Percentiles rank a stretch among this genome's conserved stretches.
Conservation (phyloP, 2,113 vertebrate species). For the Sminthopsis crassicaudata region DNA sequence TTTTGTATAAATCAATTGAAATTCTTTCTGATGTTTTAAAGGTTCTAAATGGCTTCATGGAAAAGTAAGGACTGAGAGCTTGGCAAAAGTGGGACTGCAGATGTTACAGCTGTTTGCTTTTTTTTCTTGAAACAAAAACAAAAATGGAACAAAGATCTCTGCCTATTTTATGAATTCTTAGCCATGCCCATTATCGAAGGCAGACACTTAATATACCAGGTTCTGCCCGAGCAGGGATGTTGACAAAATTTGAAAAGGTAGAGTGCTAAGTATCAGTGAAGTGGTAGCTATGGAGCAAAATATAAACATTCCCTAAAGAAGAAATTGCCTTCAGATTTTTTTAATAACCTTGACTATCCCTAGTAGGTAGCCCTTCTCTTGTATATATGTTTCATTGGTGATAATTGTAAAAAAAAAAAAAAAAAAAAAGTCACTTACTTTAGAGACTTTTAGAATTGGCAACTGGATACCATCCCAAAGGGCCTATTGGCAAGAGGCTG, state of each 20-base stretch:
- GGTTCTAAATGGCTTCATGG: conserved; percentile 3
- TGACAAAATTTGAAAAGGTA: neutral
- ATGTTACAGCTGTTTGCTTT: conserved; percentile 55
- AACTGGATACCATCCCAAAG: conserved; percentile 53
- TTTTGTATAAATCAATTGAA: neutral
- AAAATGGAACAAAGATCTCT: conserved; percentile 47
- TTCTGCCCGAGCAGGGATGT: conserved; percentile 12
- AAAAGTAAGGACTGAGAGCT: conserved; percentile 41
- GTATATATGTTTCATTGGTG: conserved; percentile 20
- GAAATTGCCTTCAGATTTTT: conserved; percentile 46
- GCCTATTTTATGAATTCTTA: conserved; percentile 33
- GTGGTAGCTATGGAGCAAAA: conserved; percentile 16
- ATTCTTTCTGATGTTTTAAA: neutral
- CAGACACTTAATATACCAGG: neutral
- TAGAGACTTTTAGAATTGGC: neutral
- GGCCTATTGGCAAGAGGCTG: conserved; percentile 59
- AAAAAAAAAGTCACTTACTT: neutral
- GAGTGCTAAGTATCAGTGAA: neutral
- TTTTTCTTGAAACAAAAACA: conserved; percentile 64
- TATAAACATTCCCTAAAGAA: conserved; percentile 55
- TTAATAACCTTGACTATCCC: neutral
- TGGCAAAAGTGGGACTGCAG: conserved; percentile 61
- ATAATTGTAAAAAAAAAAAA: neutral
- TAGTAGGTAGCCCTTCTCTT: neutral
- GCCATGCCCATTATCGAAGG: neutral